phyloP scores from a whole-genome alignment of 2,113 vertebrate species.

The Arothron firmamentum region DNA sequence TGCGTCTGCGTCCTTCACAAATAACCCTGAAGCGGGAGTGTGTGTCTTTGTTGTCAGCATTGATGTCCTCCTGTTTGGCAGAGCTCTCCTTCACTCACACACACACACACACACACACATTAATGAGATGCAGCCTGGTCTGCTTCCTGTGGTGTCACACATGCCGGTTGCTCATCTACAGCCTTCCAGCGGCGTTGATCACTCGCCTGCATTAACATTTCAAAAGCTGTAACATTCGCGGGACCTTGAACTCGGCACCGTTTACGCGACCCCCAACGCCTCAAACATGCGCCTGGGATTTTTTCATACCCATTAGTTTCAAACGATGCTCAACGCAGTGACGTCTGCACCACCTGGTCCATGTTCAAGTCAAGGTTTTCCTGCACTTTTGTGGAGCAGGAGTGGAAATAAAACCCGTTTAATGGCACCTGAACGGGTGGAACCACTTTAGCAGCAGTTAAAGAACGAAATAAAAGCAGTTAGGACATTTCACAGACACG shows the following conservation, averaged over 20 bases:
- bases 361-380: too few relatives aligned
- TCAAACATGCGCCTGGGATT: neutral
- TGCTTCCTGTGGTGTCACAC: constrained; percentile 48
- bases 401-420: too few relatives aligned
- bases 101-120: constrained; percentile 10
- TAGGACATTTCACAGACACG: too few relatives aligned
- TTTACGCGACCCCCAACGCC: neutral
- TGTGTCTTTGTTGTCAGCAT: constrained; percentile 29
- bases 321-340: too few relatives aligned
- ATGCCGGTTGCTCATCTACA: constrained; percentile 14
- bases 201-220: constrained; percentile 49
- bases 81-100: constrained; percentile 16
- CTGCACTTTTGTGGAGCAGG: too few relatives aligned
- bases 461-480: too few relatives aligned
- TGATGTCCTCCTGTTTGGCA: constrained; percentile 39
- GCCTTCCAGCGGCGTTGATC: constrained; percentile 13
- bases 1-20: constrained; percentile 43
- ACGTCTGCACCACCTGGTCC: too few relatives aligned
- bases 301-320: too few relatives aligned
- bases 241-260: constrained; percentile 37
- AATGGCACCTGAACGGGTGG: too few relatives aligned
- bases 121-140: constrained; percentile 50
- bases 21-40: constrained; percentile 23
- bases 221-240: constrained; percentile 28
- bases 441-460: too few relatives aligned